phyloP scores from a whole-genome alignment of 2,113 vertebrate species.

The Daubentonia madagascariensis region DNA sequence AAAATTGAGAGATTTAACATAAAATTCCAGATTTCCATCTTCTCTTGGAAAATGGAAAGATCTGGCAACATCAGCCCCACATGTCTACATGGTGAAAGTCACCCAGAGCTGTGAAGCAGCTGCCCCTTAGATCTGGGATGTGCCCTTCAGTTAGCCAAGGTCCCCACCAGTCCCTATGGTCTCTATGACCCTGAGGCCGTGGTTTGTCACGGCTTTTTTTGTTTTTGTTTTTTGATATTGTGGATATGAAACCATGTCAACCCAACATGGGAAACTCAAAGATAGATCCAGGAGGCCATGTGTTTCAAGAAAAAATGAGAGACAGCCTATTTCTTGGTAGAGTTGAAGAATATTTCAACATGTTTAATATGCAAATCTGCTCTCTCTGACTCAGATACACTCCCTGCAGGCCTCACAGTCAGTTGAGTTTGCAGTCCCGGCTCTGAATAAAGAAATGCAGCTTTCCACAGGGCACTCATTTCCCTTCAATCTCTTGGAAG shows the following conservation, averaged over 20 bases:
- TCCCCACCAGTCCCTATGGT: neutral
- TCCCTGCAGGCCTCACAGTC: neutral
- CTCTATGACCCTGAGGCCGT: neutral
- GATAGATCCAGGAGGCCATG: neutral
- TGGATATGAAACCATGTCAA: neutral
- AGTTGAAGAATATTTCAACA: neutral
- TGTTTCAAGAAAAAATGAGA: neutral
- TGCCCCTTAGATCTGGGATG: neutral
- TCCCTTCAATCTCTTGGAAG: neutral
- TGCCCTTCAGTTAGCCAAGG: neutral
- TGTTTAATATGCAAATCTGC: neutral
- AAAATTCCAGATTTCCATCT: neutral
- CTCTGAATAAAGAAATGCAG: neutral
- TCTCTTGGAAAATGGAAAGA: neutral
- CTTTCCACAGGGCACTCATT: neutral
- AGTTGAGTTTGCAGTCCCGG: neutral
- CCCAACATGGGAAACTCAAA: neutral
- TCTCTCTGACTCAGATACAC: neutral
- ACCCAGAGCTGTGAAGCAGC: neutral
- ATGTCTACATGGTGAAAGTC: neutral
- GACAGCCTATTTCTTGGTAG: neutral
- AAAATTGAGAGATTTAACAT: neutral
- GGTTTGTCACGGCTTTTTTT: neutral
- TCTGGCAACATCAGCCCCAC: neutral
- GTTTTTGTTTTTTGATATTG: neutral